A percentile compares a stretch with the other conserved stretches of the same genome.
These are phyloP conservation scores for Campylomormyrus numenius DNA, from an alignment of 2,113 vertebrate genomes.

Conservation along the genomic window DNA sequence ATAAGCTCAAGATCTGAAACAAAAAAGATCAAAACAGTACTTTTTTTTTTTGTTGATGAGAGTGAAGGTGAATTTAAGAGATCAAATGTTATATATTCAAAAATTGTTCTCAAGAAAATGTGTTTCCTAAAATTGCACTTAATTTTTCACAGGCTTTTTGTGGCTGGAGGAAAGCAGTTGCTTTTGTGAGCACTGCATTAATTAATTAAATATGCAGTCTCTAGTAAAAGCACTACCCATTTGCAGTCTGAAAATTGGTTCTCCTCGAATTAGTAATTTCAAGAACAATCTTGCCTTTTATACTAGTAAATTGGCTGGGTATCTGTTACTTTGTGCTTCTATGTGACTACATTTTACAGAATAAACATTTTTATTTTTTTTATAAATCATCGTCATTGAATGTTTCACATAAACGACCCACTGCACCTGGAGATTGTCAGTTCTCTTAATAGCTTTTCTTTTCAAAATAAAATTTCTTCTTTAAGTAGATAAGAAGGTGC, in stretches of 20 bases:
- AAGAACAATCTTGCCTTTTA: not conserved
- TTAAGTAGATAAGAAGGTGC: not conserved
- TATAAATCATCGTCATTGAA: not conserved
- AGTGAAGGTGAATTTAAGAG: not conserved
- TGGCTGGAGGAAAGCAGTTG: not conserved
- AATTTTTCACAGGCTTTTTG: not conserved
- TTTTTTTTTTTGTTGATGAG: not conserved
- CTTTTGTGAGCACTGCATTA: not conserved
- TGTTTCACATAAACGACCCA: not conserved
- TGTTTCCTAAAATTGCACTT: not conserved
- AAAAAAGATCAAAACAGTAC: not conserved
- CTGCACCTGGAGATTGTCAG: not conserved
- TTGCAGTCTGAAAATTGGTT: not conserved
- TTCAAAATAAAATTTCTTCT: not conserved
- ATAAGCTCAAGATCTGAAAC: not conserved
- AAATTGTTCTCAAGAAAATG: not conserved
- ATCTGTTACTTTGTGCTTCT: not conserved
- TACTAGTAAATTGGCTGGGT: not conserved
- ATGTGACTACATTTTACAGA: not conserved
- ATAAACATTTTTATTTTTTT: not conserved
- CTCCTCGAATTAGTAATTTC: not conserved
- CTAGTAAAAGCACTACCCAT: not conserved
- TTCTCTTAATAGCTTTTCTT: not conserved
- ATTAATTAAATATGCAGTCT: not conserved
- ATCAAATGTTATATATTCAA: not conserved